phyloP scores from a whole-genome alignment of 1,140 invertebrate species.

The Neotoxoptera formosana region DNA sequence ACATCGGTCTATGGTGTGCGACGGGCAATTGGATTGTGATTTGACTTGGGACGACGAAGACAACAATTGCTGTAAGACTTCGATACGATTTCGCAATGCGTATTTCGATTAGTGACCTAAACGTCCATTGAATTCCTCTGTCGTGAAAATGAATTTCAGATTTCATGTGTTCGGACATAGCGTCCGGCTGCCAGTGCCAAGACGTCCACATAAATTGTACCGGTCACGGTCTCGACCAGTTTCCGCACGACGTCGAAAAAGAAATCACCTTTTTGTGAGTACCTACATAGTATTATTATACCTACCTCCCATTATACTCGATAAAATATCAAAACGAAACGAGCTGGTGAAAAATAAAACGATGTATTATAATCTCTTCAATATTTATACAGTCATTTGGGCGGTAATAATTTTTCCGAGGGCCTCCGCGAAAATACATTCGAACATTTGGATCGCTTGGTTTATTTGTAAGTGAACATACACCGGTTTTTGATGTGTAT shows the following conservation, averaged over 20 bases:
- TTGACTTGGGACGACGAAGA: slow-evolving; percentile 65
- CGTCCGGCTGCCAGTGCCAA: slow-evolving; percentile 62
- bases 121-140: not conserved
- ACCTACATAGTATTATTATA: no score
- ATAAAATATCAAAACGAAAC: not conserved
- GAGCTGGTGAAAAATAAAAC: not conserved
- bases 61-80: slow-evolving; percentile 61
- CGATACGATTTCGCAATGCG: no score
- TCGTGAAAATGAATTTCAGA: slow-evolving; percentile 59
- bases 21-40: slow-evolving; percentile 64
- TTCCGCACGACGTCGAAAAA: slow-evolving; percentile 63
- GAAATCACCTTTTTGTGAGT: slow-evolving; percentile 64
- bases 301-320: no score
- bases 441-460: slow-evolving; percentile 61
- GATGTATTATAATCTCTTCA: not conserved
- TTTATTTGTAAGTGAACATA: slow-evolving; percentile 63
- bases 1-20: slow-evolving; percentile 63
- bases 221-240: slow-evolving; percentile 59
- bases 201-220: slow-evolving; percentile 64
- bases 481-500: no score
- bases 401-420: slow-evolving; percentile 62
- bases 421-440: slow-evolving; percentile 62
- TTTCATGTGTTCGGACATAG: slow-evolving; percentile 62
- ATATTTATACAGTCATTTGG: slow-evolving; percentile 61
- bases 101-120: not conserved